Percentiles rank a stretch among this genome's conserved stretches.
phyloP scores from a whole-genome alignment of 2,888 invertebrate genomes.

The Tigriopus californicus region DNA sequence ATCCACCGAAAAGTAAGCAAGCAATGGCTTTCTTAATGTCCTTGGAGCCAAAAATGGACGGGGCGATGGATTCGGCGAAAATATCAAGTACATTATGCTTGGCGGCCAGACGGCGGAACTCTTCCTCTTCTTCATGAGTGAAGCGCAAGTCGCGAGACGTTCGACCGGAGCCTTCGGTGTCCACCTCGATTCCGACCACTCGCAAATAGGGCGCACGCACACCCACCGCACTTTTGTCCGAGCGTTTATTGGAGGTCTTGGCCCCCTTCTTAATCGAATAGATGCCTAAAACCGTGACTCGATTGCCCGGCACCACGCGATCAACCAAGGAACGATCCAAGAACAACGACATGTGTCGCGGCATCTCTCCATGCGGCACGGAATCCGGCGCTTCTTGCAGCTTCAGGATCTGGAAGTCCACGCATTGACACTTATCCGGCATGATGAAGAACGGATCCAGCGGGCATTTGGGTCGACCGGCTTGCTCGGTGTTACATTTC shows the following conservation, averaged over 20 bases:
- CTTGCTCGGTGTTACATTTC: slow-evolving; percentile 81
- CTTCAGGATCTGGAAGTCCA: slow-evolving; percentile 95
- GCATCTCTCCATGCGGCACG: slow-evolving; percentile 92
- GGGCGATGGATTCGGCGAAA: slow-evolving; percentile 75
- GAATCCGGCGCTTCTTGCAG: slow-evolving; percentile 87
- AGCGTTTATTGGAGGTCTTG: slow-evolving; percentile 38
- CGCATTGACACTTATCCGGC: slow-evolving; percentile 90
- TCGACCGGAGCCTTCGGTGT: slow-evolving; percentile 51
- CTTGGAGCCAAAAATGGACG: slow-evolving; percentile 78
- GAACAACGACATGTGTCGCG: slow-evolving; percentile 81
- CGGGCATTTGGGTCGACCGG: slow-evolving; percentile 78
- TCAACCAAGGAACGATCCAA: slow-evolving; percentile 82
- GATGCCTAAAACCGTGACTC: slow-evolving; percentile 79
- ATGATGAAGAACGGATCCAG: slow-evolving; percentile 94
- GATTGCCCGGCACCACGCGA: slow-evolving; percentile 83
- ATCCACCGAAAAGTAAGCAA: slow-evolving; percentile 80
- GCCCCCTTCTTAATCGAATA: slow-evolving; percentile 82
- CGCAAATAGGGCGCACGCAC: slow-evolving; percentile 85
- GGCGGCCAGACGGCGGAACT: slow-evolving; percentile 62
- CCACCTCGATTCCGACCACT: slow-evolving; percentile 75
- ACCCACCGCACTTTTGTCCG: slow-evolving; percentile 63
- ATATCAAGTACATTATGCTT: slow-evolving; percentile 71
- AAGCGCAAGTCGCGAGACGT: slow-evolving; percentile 23
- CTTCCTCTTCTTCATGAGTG: slow-evolving; percentile 53
- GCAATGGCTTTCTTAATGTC: slow-evolving; percentile 97